Evolutionary conservation across 2,888 invertebrate species (phyloP), one percentile per base, ranked within the genome.

Genomic region (Synanthedon tipuliformis): DNA sequence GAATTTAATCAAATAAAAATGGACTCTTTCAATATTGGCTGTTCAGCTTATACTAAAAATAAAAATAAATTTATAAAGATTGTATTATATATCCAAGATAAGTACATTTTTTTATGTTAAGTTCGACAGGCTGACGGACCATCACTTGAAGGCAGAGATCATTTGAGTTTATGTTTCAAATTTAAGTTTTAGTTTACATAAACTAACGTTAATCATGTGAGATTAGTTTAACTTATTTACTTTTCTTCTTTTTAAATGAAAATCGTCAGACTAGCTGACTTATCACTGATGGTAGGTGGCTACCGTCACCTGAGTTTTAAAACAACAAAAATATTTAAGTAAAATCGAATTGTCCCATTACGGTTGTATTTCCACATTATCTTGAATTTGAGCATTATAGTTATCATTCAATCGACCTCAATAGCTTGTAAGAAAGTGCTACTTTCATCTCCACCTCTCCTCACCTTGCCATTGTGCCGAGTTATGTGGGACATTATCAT

Each of bases 1-100:
- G 67, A 70, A 61, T 68, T 66, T 73, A 73, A 74, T 79, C 75
- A 78, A 78, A 76, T 69, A 68, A 72, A 78, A 78, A 73, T 76
- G 68, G 64, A 59, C 68, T 67, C 60, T 65, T 68, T 73, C 68
- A 62, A 73, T 69, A 70, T 64, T 59, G 59, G 63, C 56, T 56
- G 55, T 56, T 53, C 52, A 55, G 52, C 54, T 56, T 53, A 49
- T 49, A 18, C 49, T 13, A 45, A 45, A 45, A 45, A 45, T 8
- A 45, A 12, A 13, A 45, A n/a, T n/a, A 5, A 13, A n/a, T n/a
- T 12, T 15, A n/a, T 4, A 45, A 13, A 13, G 3, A 7, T 45
- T 45, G n/a, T 13, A 41, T 41, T 41, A 45, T 3, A 7, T 45
- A 7, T 12, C 41, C 11, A 13, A 27, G 1, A 8, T 27, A 8